Base-by-base conservation (phyloP, 2,797 vertebrate genomes). In the Mastacembelus armatus region DNA sequence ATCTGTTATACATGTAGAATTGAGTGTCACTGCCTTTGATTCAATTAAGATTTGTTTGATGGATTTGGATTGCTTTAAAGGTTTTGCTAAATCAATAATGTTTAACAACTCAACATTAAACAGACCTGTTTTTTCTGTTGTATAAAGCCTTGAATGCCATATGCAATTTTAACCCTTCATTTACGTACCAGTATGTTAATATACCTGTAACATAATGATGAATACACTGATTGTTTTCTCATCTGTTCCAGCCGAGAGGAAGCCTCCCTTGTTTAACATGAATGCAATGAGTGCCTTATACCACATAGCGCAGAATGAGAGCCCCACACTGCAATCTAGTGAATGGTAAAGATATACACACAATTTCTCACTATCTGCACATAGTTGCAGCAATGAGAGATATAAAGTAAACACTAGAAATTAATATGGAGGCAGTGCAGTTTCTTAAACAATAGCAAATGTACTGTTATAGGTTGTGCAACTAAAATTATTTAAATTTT, bases 241-340 rank as follows among this genome's bases (percentile, higher is more conserved):
- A 77, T 67, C n/a, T 76, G 3, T 81, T 91, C 62, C 85, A 99
- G 98, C 98, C 85, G 98, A 99, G 94, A 96, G 97, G 93, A 99
- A 98, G 88, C 98, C 98, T 85, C 98, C 98, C 84, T 94, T 99
- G 93, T 99, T 99, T 94, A 99, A 99, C 89, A 99, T 99, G 98
- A 99, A 99, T 92, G 98, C 98, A 92, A 99, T 99, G 98, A 99
- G 98, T 99, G 98, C 98, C 98, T 99, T 99, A 97, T 99, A 99
- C 92, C 98, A 99, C 92, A 99, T 99, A 96, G 98, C 98, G 84
- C 98, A 99, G 96, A 99, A 99, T 92, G 98, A 99, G 92, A 99
- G 97, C 92, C 98, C 98, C 86, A 93, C 94, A 84, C 94, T 99
- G 88, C 96, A 98, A 80, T 98, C 96, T 87, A 97, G 94, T 92